phyloP scores from a whole-genome alignment of 2,113 vertebrate genomes.

The Taurulus bubalis region DNA sequence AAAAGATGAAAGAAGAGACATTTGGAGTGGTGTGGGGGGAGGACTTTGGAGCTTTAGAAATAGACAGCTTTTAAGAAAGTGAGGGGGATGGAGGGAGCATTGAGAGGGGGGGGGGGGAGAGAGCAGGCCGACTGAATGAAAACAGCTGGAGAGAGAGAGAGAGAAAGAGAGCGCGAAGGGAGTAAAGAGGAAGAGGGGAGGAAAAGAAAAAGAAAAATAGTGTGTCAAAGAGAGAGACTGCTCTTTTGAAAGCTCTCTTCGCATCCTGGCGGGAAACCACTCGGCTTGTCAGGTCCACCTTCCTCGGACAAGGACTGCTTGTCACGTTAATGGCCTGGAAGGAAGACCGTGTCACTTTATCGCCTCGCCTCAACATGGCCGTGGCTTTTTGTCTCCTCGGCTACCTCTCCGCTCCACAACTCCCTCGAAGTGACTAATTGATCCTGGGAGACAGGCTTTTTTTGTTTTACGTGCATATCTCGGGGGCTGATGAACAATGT shows the following conservation, averaged over 20 bases:
- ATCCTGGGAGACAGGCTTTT: conserved; percentile 75
- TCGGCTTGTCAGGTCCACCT: conserved; percentile 68
- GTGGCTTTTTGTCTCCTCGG: conserved; percentile 71
- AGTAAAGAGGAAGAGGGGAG: conserved; percentile 14
- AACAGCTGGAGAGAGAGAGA: conserved; percentile 38
- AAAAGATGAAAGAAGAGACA: conserved; percentile 50
- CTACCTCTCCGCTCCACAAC: conserved; percentile 63
- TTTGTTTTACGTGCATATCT: conserved; percentile 33
- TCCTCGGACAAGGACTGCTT: conserved; percentile 61
- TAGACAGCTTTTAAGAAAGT: conserved; percentile 65
- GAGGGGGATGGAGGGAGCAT: conserved; percentile 44
- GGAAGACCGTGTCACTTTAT: conserved; percentile 74
- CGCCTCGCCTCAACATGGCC: conserved; percentile 64
- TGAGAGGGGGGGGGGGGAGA: conserved; percentile 40
- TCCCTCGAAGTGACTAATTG: conserved; percentile 82
- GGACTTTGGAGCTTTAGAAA: conserved; percentile 53
- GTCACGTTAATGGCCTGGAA: conserved; percentile 76
- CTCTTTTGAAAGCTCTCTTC: conserved; percentile 55
- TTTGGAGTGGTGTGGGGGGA: conserved; percentile 41
- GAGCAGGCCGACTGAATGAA: conserved; percentile 25
- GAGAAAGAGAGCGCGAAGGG: neutral
- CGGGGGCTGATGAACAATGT: conserved; percentile 78
- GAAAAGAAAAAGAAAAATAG: neutral
- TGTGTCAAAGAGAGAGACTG: conserved; percentile 47
- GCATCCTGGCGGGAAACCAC: conserved; percentile 52